Evolutionary conservation across 2,888 invertebrate genomes (phyloP).

Genomic region (Falcaria lacertinaria): DNA sequence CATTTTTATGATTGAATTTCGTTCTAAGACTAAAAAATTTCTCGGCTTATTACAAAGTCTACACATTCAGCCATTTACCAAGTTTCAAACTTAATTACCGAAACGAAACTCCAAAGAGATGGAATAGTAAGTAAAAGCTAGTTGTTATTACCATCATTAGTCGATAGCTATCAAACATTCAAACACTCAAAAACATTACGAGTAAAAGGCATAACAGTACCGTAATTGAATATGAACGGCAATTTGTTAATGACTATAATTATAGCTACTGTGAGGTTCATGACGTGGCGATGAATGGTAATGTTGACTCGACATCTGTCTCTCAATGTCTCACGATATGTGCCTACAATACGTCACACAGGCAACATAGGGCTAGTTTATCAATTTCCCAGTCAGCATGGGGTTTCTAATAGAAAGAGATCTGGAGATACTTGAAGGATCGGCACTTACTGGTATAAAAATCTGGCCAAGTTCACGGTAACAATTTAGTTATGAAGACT

Average conservation of each 20-base stretch:
- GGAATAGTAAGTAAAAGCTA: neutral
- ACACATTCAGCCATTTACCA: neutral
- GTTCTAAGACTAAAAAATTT: no score
- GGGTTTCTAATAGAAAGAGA: no score
- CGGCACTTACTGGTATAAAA: no score
- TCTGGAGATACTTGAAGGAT: no score
- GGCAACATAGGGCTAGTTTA: no score
- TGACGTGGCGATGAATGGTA: neutral
- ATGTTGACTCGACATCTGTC: neutral
- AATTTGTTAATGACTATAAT: conserved; percentile 8
- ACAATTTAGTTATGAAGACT: no score
- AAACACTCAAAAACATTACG: conserved; percentile 5
- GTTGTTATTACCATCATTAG: conserved; percentile 4
- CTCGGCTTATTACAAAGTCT: neutral
- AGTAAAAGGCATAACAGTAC: conserved; percentile 11
- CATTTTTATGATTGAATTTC: no score
- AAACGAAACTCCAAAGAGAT: neutral
- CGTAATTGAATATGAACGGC: conserved; percentile 11
- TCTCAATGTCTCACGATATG: no score
- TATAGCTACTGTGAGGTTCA: neutral
- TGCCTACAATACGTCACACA: no score
- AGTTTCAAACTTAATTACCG: neutral
- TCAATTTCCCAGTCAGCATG: no score
- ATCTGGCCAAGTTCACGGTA: no score
- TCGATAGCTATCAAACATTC: conserved; percentile 10